Evolutionary conservation across 2,113 vertebrate species (phyloP), one percentile per base, ranked within the genome.

Genomic region (Oncorhynchus kisutch): DNA sequence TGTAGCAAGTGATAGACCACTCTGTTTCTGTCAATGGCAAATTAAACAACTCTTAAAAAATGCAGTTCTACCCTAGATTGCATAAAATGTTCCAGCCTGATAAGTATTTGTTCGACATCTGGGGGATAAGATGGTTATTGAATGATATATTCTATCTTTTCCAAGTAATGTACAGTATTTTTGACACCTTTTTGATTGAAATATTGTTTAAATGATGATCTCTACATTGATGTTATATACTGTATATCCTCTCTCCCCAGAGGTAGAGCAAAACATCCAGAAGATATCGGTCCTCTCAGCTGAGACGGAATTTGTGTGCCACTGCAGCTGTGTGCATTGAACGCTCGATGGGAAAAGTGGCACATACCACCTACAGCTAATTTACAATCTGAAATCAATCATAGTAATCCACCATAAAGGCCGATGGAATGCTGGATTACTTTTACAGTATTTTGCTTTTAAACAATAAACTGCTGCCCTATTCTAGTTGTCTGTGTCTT

Each of bases 1-100:
- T 88, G 88, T 86, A 77, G 22, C 78, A 66, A 73, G 79, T 66
- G 78, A 81, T 85, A 82, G 77, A 78, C 73, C 74, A 76, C 70
- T 71, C 81, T 20, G 20, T 72, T 68, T 78, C 48, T 72, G 73
- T 83, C 72, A 78, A n/a, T 12, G 75, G 49, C 72, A 81, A 85
- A 85, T 88, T 79, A 83, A 67, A 85, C 59, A 7, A 59, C 14
- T 73, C 22, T n/a, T 29, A 24, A 24, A 24, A 72, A 72, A 34
- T 68, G 18, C 18, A 16, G 20, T 68, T 39, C 67, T 31, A 11
- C 31, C 5, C 20, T 34, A 68, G 25, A 31, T 34, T 20, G 29
- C 1, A 3, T 31, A 8, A 68, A 20, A 8, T 45, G 67, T 68
- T 34, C 16, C 13, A 68, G 66, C 66, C 29, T 68, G 66, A n/a